phyloP scores from a whole-genome alignment of 2,888 invertebrate species.

The Drosophila mimica region DNA sequence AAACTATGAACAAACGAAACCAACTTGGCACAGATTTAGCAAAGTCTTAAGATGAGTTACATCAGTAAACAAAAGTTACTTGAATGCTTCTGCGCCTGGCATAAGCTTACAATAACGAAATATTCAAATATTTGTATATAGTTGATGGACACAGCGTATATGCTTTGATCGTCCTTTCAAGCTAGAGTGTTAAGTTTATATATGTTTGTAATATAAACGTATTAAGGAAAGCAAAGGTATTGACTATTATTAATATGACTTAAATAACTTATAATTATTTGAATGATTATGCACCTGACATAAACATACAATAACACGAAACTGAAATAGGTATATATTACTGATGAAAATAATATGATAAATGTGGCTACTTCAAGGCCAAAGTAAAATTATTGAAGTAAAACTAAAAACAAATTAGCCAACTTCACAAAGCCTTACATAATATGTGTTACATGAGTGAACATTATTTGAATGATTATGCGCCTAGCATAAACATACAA shows the following conservation, averaged over 20 bases:
- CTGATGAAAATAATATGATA: background rate
- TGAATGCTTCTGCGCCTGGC: background rate
- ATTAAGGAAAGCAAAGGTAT: background rate
- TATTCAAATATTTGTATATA: too few relatives aligned
- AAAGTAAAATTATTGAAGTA: background rate
- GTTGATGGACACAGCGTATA: too few relatives aligned
- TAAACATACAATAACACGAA: constrained; percentile 14
- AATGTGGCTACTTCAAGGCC: background rate
- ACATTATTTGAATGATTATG: constrained; percentile 24
- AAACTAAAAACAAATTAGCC: background rate
- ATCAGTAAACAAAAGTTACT: background rate
- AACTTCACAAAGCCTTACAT: too few relatives aligned
- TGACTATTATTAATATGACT: background rate
- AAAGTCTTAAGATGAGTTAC: background rate
- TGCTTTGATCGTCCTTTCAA: too few relatives aligned
- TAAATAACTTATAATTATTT: background rate
- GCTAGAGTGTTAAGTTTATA: too few relatives aligned
- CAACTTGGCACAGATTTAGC: background rate
- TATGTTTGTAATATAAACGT: background rate
- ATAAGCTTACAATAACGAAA: background rate
- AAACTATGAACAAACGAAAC: background rate
- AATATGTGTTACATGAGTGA: background rate
- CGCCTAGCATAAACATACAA: constrained; percentile 21
- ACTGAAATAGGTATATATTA: background rate
- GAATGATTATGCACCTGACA: constrained; percentile 23